Conservation (phyloP, 2,797 vertebrate species). For the Notoglanidium macrostoma region DNA sequence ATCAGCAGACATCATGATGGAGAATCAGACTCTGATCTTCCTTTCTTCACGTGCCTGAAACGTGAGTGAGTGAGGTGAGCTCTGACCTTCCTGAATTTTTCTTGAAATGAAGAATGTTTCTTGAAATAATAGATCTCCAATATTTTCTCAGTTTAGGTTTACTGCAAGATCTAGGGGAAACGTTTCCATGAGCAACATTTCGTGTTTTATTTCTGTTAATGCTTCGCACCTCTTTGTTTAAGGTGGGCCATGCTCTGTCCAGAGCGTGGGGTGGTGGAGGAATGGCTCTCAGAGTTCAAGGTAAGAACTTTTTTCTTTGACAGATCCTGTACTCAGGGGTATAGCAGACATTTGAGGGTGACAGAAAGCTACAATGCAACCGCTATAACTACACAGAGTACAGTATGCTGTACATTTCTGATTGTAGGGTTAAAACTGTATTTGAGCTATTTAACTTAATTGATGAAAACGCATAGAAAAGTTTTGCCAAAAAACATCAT, state of each 20-base stretch:
- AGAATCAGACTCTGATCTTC: conserved; percentile 42
- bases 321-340: background rate
- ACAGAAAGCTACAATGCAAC: background rate
- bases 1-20: conserved; percentile 37
- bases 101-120: background rate
- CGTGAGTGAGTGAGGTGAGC: conserved; percentile 50
- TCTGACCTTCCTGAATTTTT: background rate
- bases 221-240: conserved; percentile 38
- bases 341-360: background rate
- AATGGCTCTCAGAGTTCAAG: conserved; percentile 99
- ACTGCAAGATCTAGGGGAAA: background rate
- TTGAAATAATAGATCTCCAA: background rate
- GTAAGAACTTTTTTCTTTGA: conserved; percentile 67
- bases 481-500: too few relatives aligned
- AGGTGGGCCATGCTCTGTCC: conserved; percentile 92
- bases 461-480: too few relatives aligned
- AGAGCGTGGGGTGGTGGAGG: conserved; percentile 94
- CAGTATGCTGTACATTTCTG: background rate
- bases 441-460: background rate
- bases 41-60: conserved; percentile 35
- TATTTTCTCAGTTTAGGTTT: background rate
- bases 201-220: background rate
- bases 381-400: background rate
- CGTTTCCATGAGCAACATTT: background rate
- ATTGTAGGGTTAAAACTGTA: background rate